Evolutionary conservation across 2,797 vertebrate genomes (phyloP).

Genomic region (Trichosurus vulpecula): DNA sequence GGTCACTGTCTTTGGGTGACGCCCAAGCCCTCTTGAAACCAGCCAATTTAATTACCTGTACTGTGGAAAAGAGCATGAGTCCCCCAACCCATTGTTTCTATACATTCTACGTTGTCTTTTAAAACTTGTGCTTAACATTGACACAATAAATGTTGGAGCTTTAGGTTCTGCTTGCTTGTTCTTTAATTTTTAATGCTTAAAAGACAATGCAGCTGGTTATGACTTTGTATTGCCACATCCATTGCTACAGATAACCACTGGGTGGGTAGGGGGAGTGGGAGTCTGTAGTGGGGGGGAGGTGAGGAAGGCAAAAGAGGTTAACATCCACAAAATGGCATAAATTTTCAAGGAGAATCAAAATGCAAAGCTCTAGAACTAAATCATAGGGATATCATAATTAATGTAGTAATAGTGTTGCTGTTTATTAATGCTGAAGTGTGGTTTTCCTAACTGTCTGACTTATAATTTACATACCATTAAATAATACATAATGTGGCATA

Average conservation of each 20-base stretch:
- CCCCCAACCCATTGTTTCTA: conserved; percentile 80
- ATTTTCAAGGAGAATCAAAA: conserved; percentile 69
- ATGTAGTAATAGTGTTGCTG: conserved; percentile 56
- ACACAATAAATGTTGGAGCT: conserved; percentile 90
- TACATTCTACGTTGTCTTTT: conserved; percentile 82
- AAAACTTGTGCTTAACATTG: conserved; percentile 83
- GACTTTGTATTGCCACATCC: conserved; percentile 69
- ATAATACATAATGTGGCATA: conserved; percentile 72
- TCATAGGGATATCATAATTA: conserved; percentile 44
- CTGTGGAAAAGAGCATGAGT: conserved; percentile 81
- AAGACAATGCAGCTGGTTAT: conserved; percentile 70
- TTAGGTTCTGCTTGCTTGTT: conserved; percentile 86
- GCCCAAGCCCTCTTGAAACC: conserved; percentile 77
- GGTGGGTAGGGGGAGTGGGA: conserved; percentile 41
- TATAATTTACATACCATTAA: conserved; percentile 72
- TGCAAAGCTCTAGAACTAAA: conserved; percentile 70
- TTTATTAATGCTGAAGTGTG: conserved; percentile 74
- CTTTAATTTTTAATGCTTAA: conserved; percentile 83
- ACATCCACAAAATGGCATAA: conserved; percentile 40
- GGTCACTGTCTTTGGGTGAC: conserved; percentile 66
- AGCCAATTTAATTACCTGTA: conserved; percentile 77
- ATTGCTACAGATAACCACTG: conserved; percentile 44
- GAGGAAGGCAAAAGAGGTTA: conserved; percentile 57
- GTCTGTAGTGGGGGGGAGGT: conserved; percentile 40
- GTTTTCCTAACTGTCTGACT: conserved; percentile 73